These are phyloP conservation scores for Barypeithes pellucidus DNA, from an alignment of 2,888 invertebrate species.

Conservation along the genomic window DNA sequence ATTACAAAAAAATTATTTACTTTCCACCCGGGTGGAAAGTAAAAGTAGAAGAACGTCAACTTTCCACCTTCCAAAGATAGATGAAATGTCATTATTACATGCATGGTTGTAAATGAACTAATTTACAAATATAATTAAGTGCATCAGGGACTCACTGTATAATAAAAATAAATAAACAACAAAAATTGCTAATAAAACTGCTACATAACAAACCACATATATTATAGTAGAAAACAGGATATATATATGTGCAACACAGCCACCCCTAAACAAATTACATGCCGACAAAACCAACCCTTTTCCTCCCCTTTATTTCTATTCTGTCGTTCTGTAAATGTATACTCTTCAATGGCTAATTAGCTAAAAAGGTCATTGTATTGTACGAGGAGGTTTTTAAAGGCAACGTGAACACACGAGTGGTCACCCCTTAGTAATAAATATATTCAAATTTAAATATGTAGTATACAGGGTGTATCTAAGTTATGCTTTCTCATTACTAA, in stretches of 20 bases:
- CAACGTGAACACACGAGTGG: slow-evolving; percentile 27
- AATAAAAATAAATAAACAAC: too few relatives aligned
- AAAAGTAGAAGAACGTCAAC: too few relatives aligned
- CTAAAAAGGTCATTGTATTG: slow-evolving; percentile 47
- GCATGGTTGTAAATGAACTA: too few relatives aligned
- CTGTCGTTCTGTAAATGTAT: slow-evolving; percentile 30
- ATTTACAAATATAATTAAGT: too few relatives aligned
- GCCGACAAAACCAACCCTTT: slow-evolving; percentile 17
- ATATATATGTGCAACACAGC: neutral
- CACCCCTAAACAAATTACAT: slow-evolving; percentile 30
- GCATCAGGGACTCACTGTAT: too few relatives aligned
- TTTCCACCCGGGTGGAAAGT: too few relatives aligned
- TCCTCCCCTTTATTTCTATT: slow-evolving; percentile 14
- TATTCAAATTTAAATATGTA: slow-evolving; percentile 2
- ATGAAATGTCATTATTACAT: too few relatives aligned
- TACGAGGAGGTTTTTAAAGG: slow-evolving; percentile 1
- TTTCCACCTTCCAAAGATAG: too few relatives aligned
- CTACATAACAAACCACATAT: neutral
- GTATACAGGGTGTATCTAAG: neutral
- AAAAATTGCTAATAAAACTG: too few relatives aligned
- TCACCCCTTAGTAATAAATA: slow-evolving; percentile 16
- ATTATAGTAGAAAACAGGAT: slow-evolving; percentile 10
- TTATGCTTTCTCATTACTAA: too few relatives aligned
- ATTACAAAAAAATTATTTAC: too few relatives aligned
- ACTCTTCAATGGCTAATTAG: slow-evolving; percentile 45